Conservation (phyloP, 2,888 invertebrate genomes). For the Habroteleia sp. region DNA sequence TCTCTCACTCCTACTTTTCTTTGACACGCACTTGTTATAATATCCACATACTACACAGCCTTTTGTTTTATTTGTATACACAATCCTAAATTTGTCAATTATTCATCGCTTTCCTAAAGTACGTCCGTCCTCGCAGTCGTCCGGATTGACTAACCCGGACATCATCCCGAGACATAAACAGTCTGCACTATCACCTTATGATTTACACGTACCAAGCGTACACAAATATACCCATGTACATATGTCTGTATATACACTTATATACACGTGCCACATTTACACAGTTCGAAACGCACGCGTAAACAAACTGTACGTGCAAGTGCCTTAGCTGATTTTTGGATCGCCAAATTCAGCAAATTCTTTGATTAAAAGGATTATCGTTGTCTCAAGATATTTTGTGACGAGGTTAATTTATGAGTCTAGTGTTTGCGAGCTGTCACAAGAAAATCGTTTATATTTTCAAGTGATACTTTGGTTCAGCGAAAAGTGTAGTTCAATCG, state of each 20-base stretch:
- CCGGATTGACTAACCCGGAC: slow-evolving; percentile 36
- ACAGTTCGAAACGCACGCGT: slow-evolving; percentile 59
- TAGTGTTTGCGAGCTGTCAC: slow-evolving; percentile 17
- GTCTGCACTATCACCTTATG: slow-evolving; percentile 23
- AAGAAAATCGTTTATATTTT: slow-evolving; percentile 2
- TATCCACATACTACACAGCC: slow-evolving; percentile 1
- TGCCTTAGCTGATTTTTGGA: slow-evolving; percentile 59
- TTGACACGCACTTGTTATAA: slow-evolving; percentile 41
- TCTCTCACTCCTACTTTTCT: slow-evolving; percentile 54
- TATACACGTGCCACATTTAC: slow-evolving; percentile 47
- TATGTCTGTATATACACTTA: slow-evolving; percentile 15
- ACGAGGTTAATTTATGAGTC: slow-evolving; percentile 29
- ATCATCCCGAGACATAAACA: slow-evolving; percentile 57
- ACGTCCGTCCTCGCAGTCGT: slow-evolving; percentile 48
- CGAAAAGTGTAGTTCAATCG: too few relatives aligned
- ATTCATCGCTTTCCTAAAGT: slow-evolving; percentile 26
- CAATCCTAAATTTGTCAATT: slow-evolving; percentile 31
- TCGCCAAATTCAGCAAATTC: slow-evolving; percentile 28
- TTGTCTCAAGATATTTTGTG: slow-evolving; percentile 7
- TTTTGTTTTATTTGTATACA: slow-evolving; percentile 13
- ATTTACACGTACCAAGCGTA: slow-evolving; percentile 52
- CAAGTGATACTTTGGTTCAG: too few relatives aligned
- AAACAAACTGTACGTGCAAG: slow-evolving; percentile 59
- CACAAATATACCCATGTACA: slow-evolving; percentile 28
- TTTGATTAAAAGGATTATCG: slow-evolving; percentile 24